Evolutionary conservation across 2,888 invertebrate genomes (phyloP), one percentile per base, ranked within the genome.

Genomic region (Agrochola lychnidis): DNA sequence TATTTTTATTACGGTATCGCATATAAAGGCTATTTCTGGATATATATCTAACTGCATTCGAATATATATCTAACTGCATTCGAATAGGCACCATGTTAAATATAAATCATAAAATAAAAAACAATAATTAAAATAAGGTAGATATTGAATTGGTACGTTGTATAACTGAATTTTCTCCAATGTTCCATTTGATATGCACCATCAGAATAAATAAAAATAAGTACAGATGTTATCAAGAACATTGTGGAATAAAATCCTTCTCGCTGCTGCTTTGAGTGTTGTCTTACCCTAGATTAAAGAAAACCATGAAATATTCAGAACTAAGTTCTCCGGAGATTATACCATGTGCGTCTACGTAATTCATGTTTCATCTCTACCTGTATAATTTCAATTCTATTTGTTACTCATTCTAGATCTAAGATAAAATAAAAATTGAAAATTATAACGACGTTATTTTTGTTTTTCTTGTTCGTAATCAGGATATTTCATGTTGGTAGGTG

Each of bases 401-500:
- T 73, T 61, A 71, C 30, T 76, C 36, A 72, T 76, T 75, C 53
- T 88, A 85, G 82, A 57, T 69, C 51, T 87, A 79, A 79, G 74
- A 40, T 76, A n/a, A 71, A 75, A 75, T 56, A 64, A 69, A 64
- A 73, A 76, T 83, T 77, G 68, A 73, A 51, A 67, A 70, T 53
- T 69, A 42, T 75, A 69, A 70, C 22, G 30, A 66, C 30, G 1
- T 59, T 79, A 3, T 61, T 67, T 78, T 73, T 56, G 12, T 81
- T 76, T 76, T 59, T 72, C 76, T 81, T 69, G 66, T 87, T 82
- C 69, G 51, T 82, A 78, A 76, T 75, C 84, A 81, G 78, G 90
- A 88, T 89, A 89, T 89, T 91, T 89, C 88, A 89, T 89, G 90
- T 91, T 91, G 85, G 89, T 92, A 92, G 92, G 84, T 89, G 84